phyloP scores from a whole-genome alignment of 2,113 vertebrate genomes.

The Prunella fulvescens region DNA sequence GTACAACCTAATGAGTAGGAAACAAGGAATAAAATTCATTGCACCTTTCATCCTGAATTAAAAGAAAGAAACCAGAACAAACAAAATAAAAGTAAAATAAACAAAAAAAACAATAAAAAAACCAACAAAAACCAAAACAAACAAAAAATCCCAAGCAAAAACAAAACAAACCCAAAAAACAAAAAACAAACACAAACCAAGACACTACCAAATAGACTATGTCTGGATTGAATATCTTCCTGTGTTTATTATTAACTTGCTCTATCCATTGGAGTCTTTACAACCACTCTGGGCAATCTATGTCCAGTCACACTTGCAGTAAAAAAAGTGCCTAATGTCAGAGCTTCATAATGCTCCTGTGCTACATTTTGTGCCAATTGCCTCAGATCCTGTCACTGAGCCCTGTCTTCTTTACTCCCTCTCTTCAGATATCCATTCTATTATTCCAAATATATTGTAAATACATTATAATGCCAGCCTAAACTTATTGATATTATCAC shows the following conservation, averaged over 20 bases:
- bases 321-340: background rate
- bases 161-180: too few species aligned
- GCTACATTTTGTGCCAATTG: background rate
- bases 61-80: background rate
- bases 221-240: background rate
- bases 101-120: background rate
- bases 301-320: background rate
- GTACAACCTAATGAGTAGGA: background rate
- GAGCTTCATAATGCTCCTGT: background rate
- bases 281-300: background rate
- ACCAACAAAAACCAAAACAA: background rate
- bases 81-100: background rate
- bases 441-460: background rate
- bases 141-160: background rate
- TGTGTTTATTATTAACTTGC: background rate
- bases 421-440: background rate
- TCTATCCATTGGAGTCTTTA: background rate
- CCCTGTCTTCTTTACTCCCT: background rate
- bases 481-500: background rate
- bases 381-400: background rate
- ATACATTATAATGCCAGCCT: background rate
- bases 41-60: background rate
- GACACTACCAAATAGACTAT: background rate
- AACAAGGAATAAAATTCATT: background rate
- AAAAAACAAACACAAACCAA: background rate